Percentiles rank a stretch among this genome's conserved stretches.
Evolutionary conservation across 2,113 vertebrate species (phyloP).

Genomic region (Bujurquina vittata): DNA sequence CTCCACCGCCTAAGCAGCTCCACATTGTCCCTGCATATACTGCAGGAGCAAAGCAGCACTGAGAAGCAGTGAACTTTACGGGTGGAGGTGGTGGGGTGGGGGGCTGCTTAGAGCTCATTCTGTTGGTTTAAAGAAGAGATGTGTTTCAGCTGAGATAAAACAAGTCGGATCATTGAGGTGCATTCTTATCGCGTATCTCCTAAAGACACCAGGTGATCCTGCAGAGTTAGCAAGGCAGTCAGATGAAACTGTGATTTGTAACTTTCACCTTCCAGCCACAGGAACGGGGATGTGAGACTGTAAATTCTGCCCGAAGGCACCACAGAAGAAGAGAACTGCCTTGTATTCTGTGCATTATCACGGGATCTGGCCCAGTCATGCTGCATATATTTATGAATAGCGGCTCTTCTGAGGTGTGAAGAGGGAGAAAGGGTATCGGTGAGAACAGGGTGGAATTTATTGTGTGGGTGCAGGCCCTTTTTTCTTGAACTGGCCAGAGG

Average conservation of each 20-base stretch:
- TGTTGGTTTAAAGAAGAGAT: slow-evolving; percentile 19
- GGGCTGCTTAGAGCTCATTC: slow-evolving; percentile 3
- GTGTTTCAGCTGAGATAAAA: slow-evolving; percentile 37
- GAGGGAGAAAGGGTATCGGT: slow-evolving; percentile 22
- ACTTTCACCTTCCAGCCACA: slow-evolving; percentile 54
- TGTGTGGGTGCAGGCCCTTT: slow-evolving; percentile 22
- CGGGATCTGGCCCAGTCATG: slow-evolving; percentile 38
- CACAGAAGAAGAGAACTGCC: slow-evolving; percentile 42
- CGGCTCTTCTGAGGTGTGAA: slow-evolving; percentile 52
- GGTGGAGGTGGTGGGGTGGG: not conserved
- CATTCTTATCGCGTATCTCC: slow-evolving; percentile 43
- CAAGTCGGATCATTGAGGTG: slow-evolving; percentile 29
- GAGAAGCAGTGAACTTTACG: slow-evolving; percentile 37
- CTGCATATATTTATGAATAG: slow-evolving; percentile 67
- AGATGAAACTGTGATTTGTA: slow-evolving; percentile 63
- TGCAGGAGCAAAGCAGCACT: not conserved
- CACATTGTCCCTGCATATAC: not conserved
- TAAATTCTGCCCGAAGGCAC: slow-evolving; percentile 53
- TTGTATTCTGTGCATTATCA: slow-evolving; percentile 58
- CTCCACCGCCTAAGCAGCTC: slow-evolving; percentile 24
- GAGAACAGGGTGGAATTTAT: slow-evolving; percentile 44
- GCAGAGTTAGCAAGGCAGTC: slow-evolving; percentile 21
- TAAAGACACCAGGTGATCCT: slow-evolving; percentile 45
- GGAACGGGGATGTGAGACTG: slow-evolving; percentile 29
- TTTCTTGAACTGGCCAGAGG: slow-evolving; percentile 11